These are phyloP conservation scores for Fregata magnificens DNA, from an alignment of 2,113 vertebrate species.

Conservation along the genomic window DNA sequence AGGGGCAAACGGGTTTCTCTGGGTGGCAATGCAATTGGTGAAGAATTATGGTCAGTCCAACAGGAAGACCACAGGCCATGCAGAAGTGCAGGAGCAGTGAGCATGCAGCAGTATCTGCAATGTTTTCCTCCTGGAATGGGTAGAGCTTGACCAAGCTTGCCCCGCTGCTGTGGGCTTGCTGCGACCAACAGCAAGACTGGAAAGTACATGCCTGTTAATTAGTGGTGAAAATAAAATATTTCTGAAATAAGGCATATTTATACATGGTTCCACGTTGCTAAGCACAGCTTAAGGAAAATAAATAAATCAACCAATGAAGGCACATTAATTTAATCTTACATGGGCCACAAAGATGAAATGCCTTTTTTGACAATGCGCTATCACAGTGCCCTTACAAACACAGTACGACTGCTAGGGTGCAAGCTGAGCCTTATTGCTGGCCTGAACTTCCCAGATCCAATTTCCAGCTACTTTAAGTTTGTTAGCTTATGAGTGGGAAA, in stretches of 20 bases:
- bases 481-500: background rate
- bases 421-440: background rate
- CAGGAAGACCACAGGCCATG: background rate
- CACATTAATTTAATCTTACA: background rate
- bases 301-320: background rate
- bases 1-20: background rate
- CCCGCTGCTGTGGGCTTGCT: background rate
- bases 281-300: background rate
- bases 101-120: background rate
- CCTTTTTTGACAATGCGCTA: background rate
- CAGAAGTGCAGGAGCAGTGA: background rate
- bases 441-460: background rate
- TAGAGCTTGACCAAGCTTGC: background rate
- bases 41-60: background rate
- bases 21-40: background rate
- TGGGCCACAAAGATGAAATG: background rate
- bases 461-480: background rate
- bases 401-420: accelerated
- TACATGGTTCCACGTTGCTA: background rate
- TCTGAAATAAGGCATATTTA: background rate
- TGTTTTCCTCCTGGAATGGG: background rate
- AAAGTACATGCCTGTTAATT: background rate
- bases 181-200: background rate
- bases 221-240: background rate
- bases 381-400: background rate